Evolutionary conservation across 2,113 vertebrate genomes (phyloP), one percentile per base, ranked within the genome.

Genomic region (Melospiza georgiana): DNA sequence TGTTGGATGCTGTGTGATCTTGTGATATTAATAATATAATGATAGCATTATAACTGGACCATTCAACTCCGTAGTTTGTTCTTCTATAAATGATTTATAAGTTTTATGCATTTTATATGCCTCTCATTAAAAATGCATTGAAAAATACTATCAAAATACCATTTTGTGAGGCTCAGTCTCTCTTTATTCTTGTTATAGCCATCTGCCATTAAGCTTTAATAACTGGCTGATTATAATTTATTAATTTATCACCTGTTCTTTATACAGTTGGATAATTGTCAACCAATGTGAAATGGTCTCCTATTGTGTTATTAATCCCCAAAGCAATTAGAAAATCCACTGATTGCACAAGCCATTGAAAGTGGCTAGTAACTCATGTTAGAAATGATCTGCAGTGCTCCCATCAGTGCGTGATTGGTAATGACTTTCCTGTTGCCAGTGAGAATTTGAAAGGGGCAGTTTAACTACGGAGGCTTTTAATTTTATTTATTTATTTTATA

Each of bases 221-320:
- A 97, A 94, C 91, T 92, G 88, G 87, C 77, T 89, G 86, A 94
- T 94, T 96, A 96, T 96, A 96, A 97, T 97, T 97, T 97, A 97
- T 97, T 97, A 97, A 97, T 97, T 97, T 96, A 96, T 97, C 96
- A 96, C 95, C 96, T 90, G 93, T 96, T 95, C 96, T 95, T 92
- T 94, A 93, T 94, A 95, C 88, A 92, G 86, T 94, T 95, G 86
- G 92, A 93, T 96, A 91, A 96, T 96, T 94, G 93, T 95, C 95
- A 84, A 49, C 90, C 92, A 86, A 94, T 69, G 75, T 90, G 87
- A 93, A 97, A 96, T 95, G 58, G 55, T 48, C 85, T 97, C 92
- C 95, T 94, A 89, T 93, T 94, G 95, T 88, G 92, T 95, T 97
- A 97, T 97, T 97, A 97, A 96, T 96, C 95, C 90, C 74, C 87